Evolutionary conservation across 2,888 invertebrate genomes (phyloP).

Genomic region (Chymomyza amoena): DNA sequence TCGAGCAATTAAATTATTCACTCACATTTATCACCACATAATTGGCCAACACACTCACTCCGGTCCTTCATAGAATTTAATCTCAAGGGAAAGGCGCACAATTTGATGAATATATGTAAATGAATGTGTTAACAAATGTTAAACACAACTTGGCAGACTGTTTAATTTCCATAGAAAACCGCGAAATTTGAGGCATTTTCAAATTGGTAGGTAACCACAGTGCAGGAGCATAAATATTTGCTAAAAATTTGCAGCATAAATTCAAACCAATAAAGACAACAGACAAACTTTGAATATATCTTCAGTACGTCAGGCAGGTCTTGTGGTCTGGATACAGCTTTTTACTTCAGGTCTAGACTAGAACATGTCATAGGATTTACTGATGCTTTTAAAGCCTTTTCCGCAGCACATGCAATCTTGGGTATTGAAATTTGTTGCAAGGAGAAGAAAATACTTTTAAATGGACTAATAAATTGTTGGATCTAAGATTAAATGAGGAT

Average conservation of each 20-base stretch:
- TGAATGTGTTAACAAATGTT: constrained; percentile 11
- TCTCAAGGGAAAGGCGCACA: not conserved
- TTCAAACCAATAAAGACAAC: not conserved
- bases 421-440: no score
- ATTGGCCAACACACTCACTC: not conserved
- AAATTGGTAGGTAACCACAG: not conserved
- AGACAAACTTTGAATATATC: not conserved
- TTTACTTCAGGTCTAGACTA: no score
- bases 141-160: constrained; percentile 31
- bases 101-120: not conserved
- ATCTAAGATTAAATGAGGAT: no score
- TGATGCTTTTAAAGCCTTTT: no score
- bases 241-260: constrained; percentile 3
- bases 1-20: no score
- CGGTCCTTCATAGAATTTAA: not conserved
- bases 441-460: no score
- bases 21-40: not conserved
- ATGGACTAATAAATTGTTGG: no score
- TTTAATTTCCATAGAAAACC: constrained; percentile 15
- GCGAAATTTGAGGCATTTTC: not conserved
- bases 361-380: no score
- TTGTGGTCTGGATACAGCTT: no score
- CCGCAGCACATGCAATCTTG: no score
- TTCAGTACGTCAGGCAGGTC: no score
- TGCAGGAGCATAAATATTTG: not conserved